A percentile compares a stretch with the other conserved stretches of the same genome.
Evolutionary conservation across 2,113 vertebrate species (phyloP).

Genomic region (Silurus glanis): DNA sequence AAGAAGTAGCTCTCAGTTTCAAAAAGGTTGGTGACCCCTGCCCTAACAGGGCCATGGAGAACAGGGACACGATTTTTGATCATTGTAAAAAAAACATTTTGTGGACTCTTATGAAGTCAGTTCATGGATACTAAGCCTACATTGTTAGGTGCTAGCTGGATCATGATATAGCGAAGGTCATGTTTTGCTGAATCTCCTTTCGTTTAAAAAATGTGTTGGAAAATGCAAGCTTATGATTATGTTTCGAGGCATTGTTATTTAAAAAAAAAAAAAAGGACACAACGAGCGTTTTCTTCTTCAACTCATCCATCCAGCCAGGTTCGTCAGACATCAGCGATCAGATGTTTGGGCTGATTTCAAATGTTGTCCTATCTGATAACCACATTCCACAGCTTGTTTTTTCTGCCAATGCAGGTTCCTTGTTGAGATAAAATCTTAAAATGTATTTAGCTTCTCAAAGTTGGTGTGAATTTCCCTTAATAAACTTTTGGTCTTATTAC

Average conservation of each 20-base stretch:
- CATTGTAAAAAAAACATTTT: background rate
- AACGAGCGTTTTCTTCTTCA: background rate
- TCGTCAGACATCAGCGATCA: conserved; percentile 1
- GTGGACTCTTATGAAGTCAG: background rate
- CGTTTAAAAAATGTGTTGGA: background rate
- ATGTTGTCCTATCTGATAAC: conserved; percentile 40
- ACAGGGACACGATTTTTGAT: background rate
- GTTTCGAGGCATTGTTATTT: background rate
- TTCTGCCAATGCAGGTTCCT: conserved; percentile 52
- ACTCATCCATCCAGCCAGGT: background rate
- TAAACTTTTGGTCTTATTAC: background rate
- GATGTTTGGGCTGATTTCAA: background rate
- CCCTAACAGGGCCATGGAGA: background rate
- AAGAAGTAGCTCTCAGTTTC: too few species aligned
- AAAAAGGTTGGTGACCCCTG: background rate
- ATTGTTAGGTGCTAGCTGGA: background rate
- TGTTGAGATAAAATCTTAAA: conserved; percentile 42
- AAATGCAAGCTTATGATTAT: background rate
- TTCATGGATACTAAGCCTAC: background rate
- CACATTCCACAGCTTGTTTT: conserved; percentile 69
- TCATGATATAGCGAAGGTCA: background rate
- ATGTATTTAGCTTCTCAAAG: background rate
- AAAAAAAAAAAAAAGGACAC: background rate
- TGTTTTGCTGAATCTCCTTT: background rate
- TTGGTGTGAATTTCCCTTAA: background rate